phyloP scores from a whole-genome alignment of 2,888 invertebrate species.

The Drosophila borealis region DNA sequence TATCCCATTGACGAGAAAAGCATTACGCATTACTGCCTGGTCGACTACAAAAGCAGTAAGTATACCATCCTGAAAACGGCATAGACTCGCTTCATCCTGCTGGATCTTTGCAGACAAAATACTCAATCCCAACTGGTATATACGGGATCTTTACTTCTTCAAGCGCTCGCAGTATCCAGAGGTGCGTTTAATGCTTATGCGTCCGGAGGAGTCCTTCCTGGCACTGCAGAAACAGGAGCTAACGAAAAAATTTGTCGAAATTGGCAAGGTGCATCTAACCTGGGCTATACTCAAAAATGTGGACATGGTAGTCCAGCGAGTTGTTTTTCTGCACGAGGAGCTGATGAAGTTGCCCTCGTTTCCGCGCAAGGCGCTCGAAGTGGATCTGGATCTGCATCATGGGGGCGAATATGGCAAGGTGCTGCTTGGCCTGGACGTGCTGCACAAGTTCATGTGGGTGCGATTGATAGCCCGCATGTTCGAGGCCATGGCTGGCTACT shows the following conservation, averaged over 20 bases:
- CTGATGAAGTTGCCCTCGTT: constrained; percentile 99
- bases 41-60: constrained; percentile 99
- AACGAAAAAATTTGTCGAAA: constrained; percentile 97
- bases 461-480: constrained; percentile 98
- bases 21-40: constrained; percentile 96
- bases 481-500: constrained; percentile 98
- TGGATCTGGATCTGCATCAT: constrained; percentile 96
- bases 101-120: constrained; percentile 91
- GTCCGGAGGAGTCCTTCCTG: constrained; percentile 95
- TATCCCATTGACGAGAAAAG: constrained; percentile 97
- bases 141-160: constrained; percentile 97
- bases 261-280: constrained; percentile 96
- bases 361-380: constrained; percentile 98
- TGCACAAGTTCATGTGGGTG: constrained; percentile 99
- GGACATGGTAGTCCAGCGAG: constrained; percentile 98
- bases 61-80: background rate
- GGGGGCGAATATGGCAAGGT: constrained; percentile 96
- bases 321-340: constrained; percentile 99
- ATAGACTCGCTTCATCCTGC: too few relatives aligned
- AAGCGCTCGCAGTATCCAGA: constrained; percentile 99
- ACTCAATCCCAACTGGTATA: constrained; percentile 97
- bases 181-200: constrained; percentile 96
- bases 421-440: constrained; percentile 95
- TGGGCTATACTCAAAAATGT: constrained; percentile 97
- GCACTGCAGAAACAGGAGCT: constrained; percentile 96